A percentile compares a stretch with the other conserved stretches of the same genome.
Conservation (phyloP, 2,113 vertebrate genomes). For the Pipa parva region DNA sequence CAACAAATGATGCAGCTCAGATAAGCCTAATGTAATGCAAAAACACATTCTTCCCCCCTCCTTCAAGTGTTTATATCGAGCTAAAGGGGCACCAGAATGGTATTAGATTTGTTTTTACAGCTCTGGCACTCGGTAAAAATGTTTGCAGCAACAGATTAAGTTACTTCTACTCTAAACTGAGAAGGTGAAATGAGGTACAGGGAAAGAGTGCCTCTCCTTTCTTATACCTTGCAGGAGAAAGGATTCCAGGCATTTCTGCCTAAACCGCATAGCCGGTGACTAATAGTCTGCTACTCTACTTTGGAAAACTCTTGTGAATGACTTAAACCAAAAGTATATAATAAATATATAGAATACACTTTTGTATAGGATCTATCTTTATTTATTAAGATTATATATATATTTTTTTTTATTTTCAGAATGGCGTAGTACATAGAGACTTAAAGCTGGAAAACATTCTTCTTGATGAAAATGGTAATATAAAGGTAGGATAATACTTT, state of each 20-base stretch:
- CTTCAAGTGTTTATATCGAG: conserved; percentile 17
- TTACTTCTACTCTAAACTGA: conserved; percentile 51
- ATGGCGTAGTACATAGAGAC: conserved; percentile 93
- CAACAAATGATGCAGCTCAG: not conserved
- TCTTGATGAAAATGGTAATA: conserved; percentile 96
- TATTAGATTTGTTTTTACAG: conserved; percentile 45
- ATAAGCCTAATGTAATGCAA: conserved; percentile 16
- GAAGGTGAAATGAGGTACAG: conserved; percentile 53
- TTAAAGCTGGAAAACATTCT: conserved; percentile 98
- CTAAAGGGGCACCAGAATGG: conserved; percentile 43
- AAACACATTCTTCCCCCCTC: conserved; percentile 13
- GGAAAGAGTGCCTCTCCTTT: conserved; percentile 56
- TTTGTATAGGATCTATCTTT: not conserved
- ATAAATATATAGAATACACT: not conserved
- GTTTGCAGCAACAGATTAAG: conserved; percentile 51
- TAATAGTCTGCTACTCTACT: conserved; percentile 58
- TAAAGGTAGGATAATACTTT: conserved; percentile 97
- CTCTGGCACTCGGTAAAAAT: conserved; percentile 50
- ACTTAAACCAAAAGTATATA: not conserved
- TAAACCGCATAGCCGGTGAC: conserved; percentile 67
- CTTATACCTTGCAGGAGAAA: conserved; percentile 61
- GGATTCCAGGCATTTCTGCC: conserved; percentile 71
- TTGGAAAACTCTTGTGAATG: conserved; percentile 48
- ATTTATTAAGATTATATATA: not conserved
- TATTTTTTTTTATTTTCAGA: conserved; percentile 67